A percentile compares a stretch with the other conserved stretches of the same genome.
These are phyloP conservation scores for Nebria ingens DNA, from an alignment of 1,140 invertebrate species.

Conservation along the genomic window DNA sequence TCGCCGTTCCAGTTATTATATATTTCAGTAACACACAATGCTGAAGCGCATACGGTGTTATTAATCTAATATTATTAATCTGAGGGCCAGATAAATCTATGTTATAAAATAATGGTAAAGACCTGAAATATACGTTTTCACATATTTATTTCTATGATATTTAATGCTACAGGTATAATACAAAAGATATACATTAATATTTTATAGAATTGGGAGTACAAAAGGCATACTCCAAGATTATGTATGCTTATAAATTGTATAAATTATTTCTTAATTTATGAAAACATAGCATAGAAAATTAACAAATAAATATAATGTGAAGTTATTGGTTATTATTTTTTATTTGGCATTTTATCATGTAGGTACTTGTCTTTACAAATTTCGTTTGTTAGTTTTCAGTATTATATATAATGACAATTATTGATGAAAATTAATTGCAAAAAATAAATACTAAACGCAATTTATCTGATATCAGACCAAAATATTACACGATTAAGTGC, in stretches of 20 bases:
- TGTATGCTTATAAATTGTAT: not conserved
- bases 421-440: too few relatives aligned
- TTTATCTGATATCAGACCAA: not conserved
- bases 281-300: too few relatives aligned
- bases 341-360: too few relatives aligned
- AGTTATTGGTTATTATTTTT: too few relatives aligned
- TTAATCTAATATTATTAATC: not conserved
- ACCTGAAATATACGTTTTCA: not conserved
- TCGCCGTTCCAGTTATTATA: too few relatives aligned
- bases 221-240: not conserved
- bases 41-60: not conserved
- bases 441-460: not conserved
- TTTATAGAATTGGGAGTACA: not conserved
- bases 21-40: not conserved
- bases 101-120: not conserved
- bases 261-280: not conserved
- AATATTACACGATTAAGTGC: not conserved
- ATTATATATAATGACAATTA: too few relatives aligned
- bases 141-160: conserved; percentile 1
- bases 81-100: not conserved
- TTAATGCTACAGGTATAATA: conserved; percentile 7
- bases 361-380: too few relatives aligned
- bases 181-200: conserved; percentile 7
- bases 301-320: too few relatives aligned
- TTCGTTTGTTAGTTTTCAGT: too few relatives aligned